Percentiles rank a stretch among this genome's conserved stretches.
phyloP scores from a whole-genome alignment of 2,113 vertebrate species.

The Gymnobelideus leadbeateri region DNA sequence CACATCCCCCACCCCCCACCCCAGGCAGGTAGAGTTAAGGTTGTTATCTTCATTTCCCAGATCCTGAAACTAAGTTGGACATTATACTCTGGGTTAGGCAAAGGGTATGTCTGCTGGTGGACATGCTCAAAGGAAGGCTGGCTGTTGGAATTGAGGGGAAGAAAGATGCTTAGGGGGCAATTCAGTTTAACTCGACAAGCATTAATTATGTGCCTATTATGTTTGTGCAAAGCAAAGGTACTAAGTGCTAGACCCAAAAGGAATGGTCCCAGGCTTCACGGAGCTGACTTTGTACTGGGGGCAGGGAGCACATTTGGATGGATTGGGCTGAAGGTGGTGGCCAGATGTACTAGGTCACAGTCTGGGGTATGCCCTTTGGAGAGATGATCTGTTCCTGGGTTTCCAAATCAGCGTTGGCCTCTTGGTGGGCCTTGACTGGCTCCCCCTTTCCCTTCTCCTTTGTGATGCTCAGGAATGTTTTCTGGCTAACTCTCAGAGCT shows the following conservation, averaged over 20 bases:
- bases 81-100: not conserved
- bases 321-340: no score
- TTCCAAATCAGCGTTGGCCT: not conserved
- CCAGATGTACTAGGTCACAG: not conserved
- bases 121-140: not conserved
- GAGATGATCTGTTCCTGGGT: not conserved
- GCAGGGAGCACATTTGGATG: not conserved
- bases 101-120: not conserved
- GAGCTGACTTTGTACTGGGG: not conserved
- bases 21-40: not conserved
- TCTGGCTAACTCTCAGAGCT: not conserved
- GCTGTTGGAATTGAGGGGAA: not conserved
- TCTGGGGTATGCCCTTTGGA: not conserved
- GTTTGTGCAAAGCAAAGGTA: conserved; percentile 27
- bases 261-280: not conserved
- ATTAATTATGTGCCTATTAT: not conserved
- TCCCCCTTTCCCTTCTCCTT: not conserved
- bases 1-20: no score
- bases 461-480: not conserved
- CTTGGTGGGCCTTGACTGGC: not conserved
- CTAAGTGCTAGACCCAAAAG: conserved; percentile 22
- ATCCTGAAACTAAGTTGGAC: not conserved
- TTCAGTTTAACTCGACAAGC: not conserved
- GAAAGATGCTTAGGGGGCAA: not conserved
- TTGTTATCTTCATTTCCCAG: not conserved